Base-by-base conservation (phyloP, 2,888 invertebrate species). In the Drosophila demipolita region DNA sequence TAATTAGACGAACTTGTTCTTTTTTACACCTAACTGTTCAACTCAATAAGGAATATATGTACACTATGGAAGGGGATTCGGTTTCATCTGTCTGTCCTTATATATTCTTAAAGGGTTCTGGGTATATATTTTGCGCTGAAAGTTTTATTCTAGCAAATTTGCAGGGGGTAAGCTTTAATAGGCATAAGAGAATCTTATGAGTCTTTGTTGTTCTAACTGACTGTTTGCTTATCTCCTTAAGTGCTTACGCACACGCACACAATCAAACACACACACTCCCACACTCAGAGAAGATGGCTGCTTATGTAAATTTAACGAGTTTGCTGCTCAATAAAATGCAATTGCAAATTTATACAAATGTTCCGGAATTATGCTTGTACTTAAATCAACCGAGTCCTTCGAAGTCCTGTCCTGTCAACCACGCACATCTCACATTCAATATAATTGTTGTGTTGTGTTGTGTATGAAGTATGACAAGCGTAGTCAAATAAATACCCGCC, bases 291-390 rank as follows among this genome's bases (percentile, higher is more conserved):
- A 6, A 17, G 45, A 35, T 29, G 58, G 20, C 59, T 60, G 72
- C 53, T 73, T 87, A 84, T 84, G 84, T 61, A 80, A 84, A 84
- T 87, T 81, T 73, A 62, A 81, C 72, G 83, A 55, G 72, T 58
- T 58, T 67, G 66, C 61, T 61, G 75, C 72, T 78, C 85, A 87
- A 85, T 85, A 85, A 85, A 85, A 85, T 85, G 85, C 87, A 82
- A 85, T 85, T 78, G 85, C 87, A 82, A 85, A 85, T 87, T 85
- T 85, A 85, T 85, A 77, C 85, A 87, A 85, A 85, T 85, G 76
- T 80, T 72, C 73, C 73, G 73, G 66, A 72, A 84, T 82, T 87
- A 80, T 84, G 80, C 84, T 69, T 67, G 81, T 76, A 40, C 72
- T 75, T 78, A 78, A 78, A 78, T 78, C 75, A 74, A 67, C 66